phyloP scores from a whole-genome alignment of 2,113 vertebrate species.

The Prolemur simus region DNA sequence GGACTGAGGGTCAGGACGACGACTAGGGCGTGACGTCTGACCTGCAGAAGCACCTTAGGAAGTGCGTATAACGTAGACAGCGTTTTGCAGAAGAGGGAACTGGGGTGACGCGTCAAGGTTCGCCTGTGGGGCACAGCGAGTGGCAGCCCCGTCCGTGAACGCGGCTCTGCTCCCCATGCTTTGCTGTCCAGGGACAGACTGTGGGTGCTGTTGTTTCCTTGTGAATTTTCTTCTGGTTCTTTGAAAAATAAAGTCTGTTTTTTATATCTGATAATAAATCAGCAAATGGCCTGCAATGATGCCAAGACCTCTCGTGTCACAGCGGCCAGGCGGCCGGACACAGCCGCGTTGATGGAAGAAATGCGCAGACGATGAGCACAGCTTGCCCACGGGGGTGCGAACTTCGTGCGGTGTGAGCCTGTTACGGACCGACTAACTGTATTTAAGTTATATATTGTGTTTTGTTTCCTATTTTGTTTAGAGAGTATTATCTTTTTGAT shows the following conservation, averaged over 20 bases:
- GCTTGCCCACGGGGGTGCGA: background rate
- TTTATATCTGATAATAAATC: background rate
- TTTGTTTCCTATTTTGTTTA: constrained; percentile 5
- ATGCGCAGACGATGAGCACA: background rate
- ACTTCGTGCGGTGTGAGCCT: background rate
- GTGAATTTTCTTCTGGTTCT: background rate
- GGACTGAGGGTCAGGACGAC: background rate
- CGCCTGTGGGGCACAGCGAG: background rate
- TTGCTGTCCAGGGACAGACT: background rate
- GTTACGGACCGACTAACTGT: background rate
- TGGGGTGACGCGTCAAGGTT: background rate
- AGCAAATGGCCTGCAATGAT: background rate
- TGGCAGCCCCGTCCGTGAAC: background rate
- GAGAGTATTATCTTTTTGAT: background rate
- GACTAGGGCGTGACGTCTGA: background rate
- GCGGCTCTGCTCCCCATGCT: background rate
- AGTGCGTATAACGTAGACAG: background rate
- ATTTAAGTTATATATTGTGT: background rate
- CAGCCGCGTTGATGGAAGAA: background rate
- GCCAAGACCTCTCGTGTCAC: background rate
- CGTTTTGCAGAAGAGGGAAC: background rate
- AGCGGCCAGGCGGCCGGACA: background rate
- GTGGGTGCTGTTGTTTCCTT: background rate
- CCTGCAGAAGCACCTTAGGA: background rate
- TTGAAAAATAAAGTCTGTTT: background rate